Evolutionary conservation across 2,797 vertebrate species (phyloP).

Genomic region (Scolopax bukidnonensis): DNA sequence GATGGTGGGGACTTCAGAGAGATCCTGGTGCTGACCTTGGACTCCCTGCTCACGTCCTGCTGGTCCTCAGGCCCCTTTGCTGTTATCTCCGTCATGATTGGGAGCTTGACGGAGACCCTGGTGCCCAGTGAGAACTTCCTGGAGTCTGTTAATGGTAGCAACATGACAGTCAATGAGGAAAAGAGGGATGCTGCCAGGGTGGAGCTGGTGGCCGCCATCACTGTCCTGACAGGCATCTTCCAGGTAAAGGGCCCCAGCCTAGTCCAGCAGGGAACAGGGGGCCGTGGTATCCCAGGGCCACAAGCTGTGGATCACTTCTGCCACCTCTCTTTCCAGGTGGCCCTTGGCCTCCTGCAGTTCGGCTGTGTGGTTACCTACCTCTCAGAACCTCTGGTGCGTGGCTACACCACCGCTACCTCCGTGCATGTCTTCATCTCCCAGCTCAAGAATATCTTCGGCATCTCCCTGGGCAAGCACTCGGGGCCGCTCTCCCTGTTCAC

Average conservation of each 20-base stretch:
- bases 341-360: slow-evolving; percentile 88
- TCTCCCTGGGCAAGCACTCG: slow-evolving; percentile 77
- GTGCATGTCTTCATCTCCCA: slow-evolving; percentile 92
- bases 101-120: slow-evolving; percentile 89
- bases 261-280: background rate
- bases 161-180: slow-evolving; percentile 55
- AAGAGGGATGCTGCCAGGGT: slow-evolving; percentile 82
- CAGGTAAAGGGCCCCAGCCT: slow-evolving; percentile 80
- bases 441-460: slow-evolving; percentile 89
- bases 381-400: slow-evolving; percentile 91
- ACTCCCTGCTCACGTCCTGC: background rate
- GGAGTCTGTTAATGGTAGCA: slow-evolving; percentile 75
- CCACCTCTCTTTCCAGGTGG: slow-evolving; percentile 75
- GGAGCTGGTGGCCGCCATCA: slow-evolving; percentile 88
- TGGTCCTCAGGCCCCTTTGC: slow-evolving; percentile 90
- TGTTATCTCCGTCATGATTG: slow-evolving; percentile 95
- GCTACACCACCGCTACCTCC: slow-evolving; percentile 89
- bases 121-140: slow-evolving; percentile 80
- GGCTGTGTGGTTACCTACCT: slow-evolving; percentile 96
- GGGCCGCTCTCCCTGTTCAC: slow-evolving; percentile 80
- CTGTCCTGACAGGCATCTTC: slow-evolving; percentile 89
- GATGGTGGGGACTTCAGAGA: background rate
- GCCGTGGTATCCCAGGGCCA: fast-evolving
- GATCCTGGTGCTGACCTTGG: background rate
- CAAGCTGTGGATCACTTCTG: background rate